phyloP scores from a whole-genome alignment of 1,140 invertebrate genomes.

The Pogonomyrmex barbatus region DNA sequence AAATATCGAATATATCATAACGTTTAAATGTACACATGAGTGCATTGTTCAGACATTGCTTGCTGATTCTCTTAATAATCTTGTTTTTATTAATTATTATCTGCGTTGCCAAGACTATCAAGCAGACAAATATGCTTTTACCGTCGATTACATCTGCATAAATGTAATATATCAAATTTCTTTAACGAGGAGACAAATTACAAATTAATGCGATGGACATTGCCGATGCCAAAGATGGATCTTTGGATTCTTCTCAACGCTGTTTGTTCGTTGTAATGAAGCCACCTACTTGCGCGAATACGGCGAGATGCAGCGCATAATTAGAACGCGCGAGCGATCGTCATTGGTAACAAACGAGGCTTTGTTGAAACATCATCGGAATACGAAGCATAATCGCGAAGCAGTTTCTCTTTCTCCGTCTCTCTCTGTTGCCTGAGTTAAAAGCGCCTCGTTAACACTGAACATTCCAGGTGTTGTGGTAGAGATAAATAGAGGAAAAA shows the following conservation, averaged over 20 bases:
- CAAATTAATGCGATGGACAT: not conserved
- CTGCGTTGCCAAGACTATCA: not conserved
- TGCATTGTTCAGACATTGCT: not conserved
- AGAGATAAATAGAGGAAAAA: not conserved
- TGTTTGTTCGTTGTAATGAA: slow-evolving; percentile 16
- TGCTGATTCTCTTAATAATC: not conserved
- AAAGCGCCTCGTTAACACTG: slow-evolving; percentile 64
- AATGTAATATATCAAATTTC: slow-evolving; percentile 17
- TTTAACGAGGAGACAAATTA: not conserved
- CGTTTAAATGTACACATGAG: not conserved
- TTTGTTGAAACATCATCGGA: slow-evolving; percentile 70
- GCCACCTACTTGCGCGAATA: slow-evolving; percentile 65
- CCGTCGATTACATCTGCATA: slow-evolving; percentile 9
- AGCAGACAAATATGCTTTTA: not conserved
- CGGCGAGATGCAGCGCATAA: slow-evolving; percentile 54
- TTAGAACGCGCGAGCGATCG: slow-evolving; percentile 66
- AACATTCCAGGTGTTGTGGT: slow-evolving; percentile 65
- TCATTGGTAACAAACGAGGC: slow-evolving; percentile 71
- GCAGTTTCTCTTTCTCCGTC: not conserved
- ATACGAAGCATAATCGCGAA: slow-evolving; percentile 57
- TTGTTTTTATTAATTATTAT: slow-evolving; percentile 4
- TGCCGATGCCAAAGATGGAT: slow-evolving; percentile 48
- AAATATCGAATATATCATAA: not conserved
- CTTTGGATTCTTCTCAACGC: not conserved
- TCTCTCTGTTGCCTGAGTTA: slow-evolving; percentile 26